Conservation (phyloP, 2,888 invertebrate genomes). For the Noctua comes region DNA sequence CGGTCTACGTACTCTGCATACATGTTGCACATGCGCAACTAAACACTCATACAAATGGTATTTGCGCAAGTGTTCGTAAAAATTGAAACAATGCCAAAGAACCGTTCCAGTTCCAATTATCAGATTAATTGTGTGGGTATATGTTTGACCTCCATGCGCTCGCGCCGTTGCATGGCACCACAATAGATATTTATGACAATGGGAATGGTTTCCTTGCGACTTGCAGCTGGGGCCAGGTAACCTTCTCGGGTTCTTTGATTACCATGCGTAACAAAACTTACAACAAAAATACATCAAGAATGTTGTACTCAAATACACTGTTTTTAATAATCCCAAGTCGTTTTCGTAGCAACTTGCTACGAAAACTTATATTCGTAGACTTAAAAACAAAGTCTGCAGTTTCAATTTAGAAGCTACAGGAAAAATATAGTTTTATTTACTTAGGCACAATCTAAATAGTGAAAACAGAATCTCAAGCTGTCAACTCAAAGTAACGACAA, state of each 20-base stretch:
- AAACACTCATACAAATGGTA: constrained; percentile 21
- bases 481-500: constrained; percentile 63
- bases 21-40: constrained; percentile 19
- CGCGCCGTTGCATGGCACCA: constrained; percentile 73
- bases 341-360: constrained; percentile 33
- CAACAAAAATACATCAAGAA: not conserved
- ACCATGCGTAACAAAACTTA: constrained; percentile 13
- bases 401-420: constrained; percentile 5
- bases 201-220: constrained; percentile 78
- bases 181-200: constrained; percentile 84
- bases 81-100: constrained; percentile 73
- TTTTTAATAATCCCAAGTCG: not conserved
- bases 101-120: constrained; percentile 80
- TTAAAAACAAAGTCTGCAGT: not conserved
- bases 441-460: constrained; percentile 36
- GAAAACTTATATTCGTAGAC: constrained; percentile 11
- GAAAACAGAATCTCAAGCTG: constrained; percentile 56
- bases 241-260: constrained; percentile 62
- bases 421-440: constrained; percentile 15
- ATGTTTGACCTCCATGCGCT: constrained; percentile 81
- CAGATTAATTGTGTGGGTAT: constrained; percentile 81
- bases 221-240: constrained; percentile 68
- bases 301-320: not conserved
- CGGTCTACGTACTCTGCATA: not conserved
- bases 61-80: constrained; percentile 65